Base-by-base conservation (phyloP, 2,113 vertebrate genomes). In the Ramphastos sulfuratus region DNA sequence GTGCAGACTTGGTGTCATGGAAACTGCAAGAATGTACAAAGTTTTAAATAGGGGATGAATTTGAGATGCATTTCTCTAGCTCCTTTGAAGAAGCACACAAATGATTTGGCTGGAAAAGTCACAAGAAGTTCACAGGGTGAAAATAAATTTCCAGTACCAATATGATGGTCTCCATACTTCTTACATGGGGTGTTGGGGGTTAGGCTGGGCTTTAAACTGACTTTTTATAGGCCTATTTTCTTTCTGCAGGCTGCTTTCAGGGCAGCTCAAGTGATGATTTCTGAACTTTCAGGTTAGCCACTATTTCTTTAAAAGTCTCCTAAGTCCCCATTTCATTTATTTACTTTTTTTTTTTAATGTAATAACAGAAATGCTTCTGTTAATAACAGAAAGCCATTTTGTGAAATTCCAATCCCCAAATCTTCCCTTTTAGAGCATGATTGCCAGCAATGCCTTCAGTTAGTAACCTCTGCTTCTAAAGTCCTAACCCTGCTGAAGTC, bases 161-260 rank as follows among this genome's bases (percentile, higher is more conserved):
- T 69, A 14, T 50, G n/a, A 23, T 59, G 39, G 10, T 82, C 39
- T 70, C 52, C 13, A 0, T 31, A 55, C 19, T 37, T 93, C 19
- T 48, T 55, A 12, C 0, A 0, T 50, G 37, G 67, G 42, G 4
- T 55, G 4, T 2, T 63, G 20, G 52, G 14, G 33, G 42, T 67
- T 83, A 78, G 33, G 1, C 13, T 52, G 56, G 46, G 8, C n/a
- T 85, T 75, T 65, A 46, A 87, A 17, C 3, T 91, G 67, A 12
- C 18, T 85, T 93, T 77, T 88, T 56, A 56, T 15, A 54, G 19
- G 9, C 37, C 10, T 42, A 5, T 73, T 80, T 94, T 63, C 44
- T 70, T 30, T 20, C 50, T 25, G 35, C 25, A 79, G 6, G 3
- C 46, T 54, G 39, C 35, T 63, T 89, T 80, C 59, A 76, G 59